Evolutionary conservation across 2,888 invertebrate species (phyloP), one percentile per base, ranked within the genome.

Genomic region (Phorcus lineatus): DNA sequence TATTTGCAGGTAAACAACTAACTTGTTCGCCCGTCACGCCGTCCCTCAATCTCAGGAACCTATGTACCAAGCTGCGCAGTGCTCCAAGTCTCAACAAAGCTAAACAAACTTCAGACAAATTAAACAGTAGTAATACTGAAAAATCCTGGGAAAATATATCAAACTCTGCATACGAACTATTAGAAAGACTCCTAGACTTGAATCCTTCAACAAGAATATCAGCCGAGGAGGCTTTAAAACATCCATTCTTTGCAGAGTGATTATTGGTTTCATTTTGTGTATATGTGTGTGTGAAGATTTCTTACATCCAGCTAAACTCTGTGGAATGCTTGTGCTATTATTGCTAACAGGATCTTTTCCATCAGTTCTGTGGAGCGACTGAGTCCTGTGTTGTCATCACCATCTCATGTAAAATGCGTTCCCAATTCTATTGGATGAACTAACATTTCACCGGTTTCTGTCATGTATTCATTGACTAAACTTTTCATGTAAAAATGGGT

Each of bases 151-250:
- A 82, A 55, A 81, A 80, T 22, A 82, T 90, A 3, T 96, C 97
- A 28, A 94, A 95, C 88, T 94, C 95, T 83, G 97, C 97, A 0
- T 97, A 96, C 93, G 95, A 96, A 90, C 94, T 97, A 85, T 94
- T 97, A 80, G 93, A 94, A 85, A 94, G 94, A 77, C 94, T 97
- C 87, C 94, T 97, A 87, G 96, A 96, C 92, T 94, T 96, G n/a
- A 95, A 96, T 94, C 96, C 96, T n/a, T 94, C 94, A 88, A 94
- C 95, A 52, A 95, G 97, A 87, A 95, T 96, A 83, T 95, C 96
- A 13, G 97, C 97, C 47, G 95, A 94, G 22, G 95, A 95, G 81
- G 97, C 97, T 62, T 94, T 97, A 47, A 92, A 93, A 62, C 97
- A 97, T 94, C 95, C 96, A 76, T 97, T 97, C 94, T 94, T 97